Evolutionary conservation across 2,113 vertebrate genomes (phyloP).

Genomic region (Labeo rohita): DNA sequence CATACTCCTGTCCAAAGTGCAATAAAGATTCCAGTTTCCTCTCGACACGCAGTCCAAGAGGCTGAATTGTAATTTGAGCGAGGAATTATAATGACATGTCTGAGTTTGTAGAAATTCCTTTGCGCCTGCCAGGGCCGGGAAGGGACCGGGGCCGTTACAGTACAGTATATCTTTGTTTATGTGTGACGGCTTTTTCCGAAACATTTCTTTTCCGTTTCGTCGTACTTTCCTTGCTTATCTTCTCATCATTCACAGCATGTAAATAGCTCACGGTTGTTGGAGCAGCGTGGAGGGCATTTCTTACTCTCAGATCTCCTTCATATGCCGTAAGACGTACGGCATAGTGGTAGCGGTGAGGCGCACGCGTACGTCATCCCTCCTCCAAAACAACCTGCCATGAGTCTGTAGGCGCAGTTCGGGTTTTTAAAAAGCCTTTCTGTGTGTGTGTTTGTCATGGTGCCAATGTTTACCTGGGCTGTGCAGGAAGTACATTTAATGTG

Average conservation of each 20-base stretch:
- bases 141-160: conserved; percentile 66
- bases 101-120: conserved; percentile 77
- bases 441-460: conserved; percentile 4
- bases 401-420: neutral
- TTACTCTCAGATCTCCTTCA: neutral
- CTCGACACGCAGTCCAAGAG: conserved; percentile 59
- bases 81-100: conserved; percentile 77
- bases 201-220: conserved; percentile 53
- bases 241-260: conserved; percentile 57
- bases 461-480: neutral
- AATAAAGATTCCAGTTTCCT: conserved; percentile 63
- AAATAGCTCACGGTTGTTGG: conserved; percentile 60
- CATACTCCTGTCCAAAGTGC: conserved; percentile 49
- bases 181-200: conserved; percentile 66
- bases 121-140: conserved; percentile 65
- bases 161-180: conserved; percentile 73
- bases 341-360: neutral
- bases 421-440: neutral
- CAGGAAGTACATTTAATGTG: too few relatives aligned
- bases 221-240: conserved; percentile 55
- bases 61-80: conserved; percentile 70
- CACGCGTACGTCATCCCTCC: neutral
- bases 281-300: conserved; percentile 46
- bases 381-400: neutral
- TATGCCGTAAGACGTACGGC: neutral